Base-by-base conservation (phyloP, 2,797 vertebrate genomes). In the Trematomus bernacchii region DNA sequence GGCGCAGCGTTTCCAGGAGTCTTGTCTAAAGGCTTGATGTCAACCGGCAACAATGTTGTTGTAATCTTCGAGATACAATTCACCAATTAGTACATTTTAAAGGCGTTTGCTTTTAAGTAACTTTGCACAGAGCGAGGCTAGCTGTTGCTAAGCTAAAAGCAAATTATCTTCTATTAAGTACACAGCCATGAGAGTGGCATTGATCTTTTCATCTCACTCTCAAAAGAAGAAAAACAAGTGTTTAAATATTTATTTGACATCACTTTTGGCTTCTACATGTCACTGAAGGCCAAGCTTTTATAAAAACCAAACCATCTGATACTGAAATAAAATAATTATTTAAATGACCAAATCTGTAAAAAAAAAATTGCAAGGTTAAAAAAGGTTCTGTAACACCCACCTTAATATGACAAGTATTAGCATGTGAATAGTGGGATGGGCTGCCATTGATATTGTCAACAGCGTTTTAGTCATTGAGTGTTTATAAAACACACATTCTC, bases 401-500 rank as follows among this genome's bases (percentile, higher is more conserved):
- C 10, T 8, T 7, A 71, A 42, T 14, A 46, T 12, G 16, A 4
- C n/a, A 16, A 27, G 23, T 37, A 11, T 42, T 44, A 55, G 19
- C 37, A 51, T 33, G 23, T 42, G 12, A 65, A 44, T 3, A 30
- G 30, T 44, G 30, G 44, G 47, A 54, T 44, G 19, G 12, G 13
- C 14, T 65, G 44, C 50, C 18, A 48, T 43, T 30, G 51, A 53
- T 44, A 58, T 23, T 59, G 37, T 51, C 4, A 18, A 44, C 37
- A 43, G n/a, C 57, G n/a, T 16, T 51, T 73, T 37, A 73, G 60
- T 51, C 47, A 53, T 47, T 10, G 8, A 11, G 14, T 52, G 40
- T 66, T 47, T 43, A 65, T 63, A 57, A 48, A 44, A 57, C 21
- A 5, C 15, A 63, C 4, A 27, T 18, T 27, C 12, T 55, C 53